These are phyloP conservation scores for Melinaea menophilus DNA, from an alignment of 2,888 invertebrate species.

Conservation along the genomic window DNA sequence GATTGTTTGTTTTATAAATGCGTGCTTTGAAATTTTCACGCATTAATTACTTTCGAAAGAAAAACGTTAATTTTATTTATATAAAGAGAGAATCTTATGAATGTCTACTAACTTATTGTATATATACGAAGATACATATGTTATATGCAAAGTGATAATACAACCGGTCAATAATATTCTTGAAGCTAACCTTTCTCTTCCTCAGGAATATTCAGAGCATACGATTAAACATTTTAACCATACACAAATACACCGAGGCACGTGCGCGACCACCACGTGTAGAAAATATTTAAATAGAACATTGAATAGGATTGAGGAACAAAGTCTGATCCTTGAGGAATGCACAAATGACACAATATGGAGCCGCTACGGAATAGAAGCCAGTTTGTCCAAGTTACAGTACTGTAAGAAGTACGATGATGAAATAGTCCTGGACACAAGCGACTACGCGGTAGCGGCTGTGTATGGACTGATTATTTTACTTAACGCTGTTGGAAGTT, in stretches of 20 bases:
- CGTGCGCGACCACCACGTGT: slow-evolving; percentile 57
- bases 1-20: too few relatives aligned
- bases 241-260: slow-evolving; percentile 61
- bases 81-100: too few relatives aligned
- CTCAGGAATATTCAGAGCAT: slow-evolving; percentile 60
- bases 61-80: too few relatives aligned
- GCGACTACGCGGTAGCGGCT: slow-evolving; percentile 51
- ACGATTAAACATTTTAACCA: slow-evolving; percentile 63
- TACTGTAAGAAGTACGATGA: slow-evolving; percentile 55
- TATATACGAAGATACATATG: too few relatives aligned
- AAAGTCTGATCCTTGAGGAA: slow-evolving; percentile 49
- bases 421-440: slow-evolving; percentile 39
- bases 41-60: too few relatives aligned
- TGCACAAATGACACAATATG: slow-evolving; percentile 59
- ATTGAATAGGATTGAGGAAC: slow-evolving; percentile 37
- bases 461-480: slow-evolving; percentile 51
- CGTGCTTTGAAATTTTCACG: too few relatives aligned
- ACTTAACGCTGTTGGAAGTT: slow-evolving; percentile 55
- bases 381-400: slow-evolving; percentile 42
- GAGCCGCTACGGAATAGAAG: slow-evolving; percentile 51
- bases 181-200: slow-evolving; percentile 24
- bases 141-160: too few relatives aligned
- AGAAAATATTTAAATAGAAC: slow-evolving; percentile 33
- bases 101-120: too few relatives aligned
- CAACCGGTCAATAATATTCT: not conserved